Conservation (phyloP, 2,888 invertebrate genomes). For the Dysmachus trigonus region DNA sequence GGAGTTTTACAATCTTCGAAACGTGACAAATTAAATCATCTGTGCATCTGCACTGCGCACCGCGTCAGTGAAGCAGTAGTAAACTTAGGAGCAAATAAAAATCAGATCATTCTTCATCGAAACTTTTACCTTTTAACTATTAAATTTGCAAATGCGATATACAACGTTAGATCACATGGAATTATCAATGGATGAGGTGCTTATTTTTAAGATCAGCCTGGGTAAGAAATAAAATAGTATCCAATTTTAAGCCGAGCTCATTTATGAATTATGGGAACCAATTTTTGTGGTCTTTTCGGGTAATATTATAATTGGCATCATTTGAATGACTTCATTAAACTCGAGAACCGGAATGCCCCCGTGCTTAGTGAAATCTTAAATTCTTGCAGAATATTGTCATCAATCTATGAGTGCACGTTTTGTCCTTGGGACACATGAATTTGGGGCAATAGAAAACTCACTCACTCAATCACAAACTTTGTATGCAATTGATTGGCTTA, state of each 20-base stretch:
- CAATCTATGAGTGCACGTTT: neutral
- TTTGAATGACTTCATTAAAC: neutral
- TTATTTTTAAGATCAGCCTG: neutral
- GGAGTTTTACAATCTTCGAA: neutral
- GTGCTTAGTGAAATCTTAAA: neutral
- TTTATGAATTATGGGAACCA: neutral
- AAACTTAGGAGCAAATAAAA: neutral
- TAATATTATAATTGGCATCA: neutral
- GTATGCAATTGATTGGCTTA: neutral
- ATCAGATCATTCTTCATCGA: neutral
- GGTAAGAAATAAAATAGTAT: neutral
- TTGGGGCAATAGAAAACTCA: neutral
- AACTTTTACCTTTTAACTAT: neutral
- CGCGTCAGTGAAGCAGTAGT: neutral
- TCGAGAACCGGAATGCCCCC: neutral
- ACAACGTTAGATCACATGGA: neutral
- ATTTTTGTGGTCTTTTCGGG: neutral
- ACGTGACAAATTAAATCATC: neutral
- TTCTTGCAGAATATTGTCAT: neutral
- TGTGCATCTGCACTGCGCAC: neutral
- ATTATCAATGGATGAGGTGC: neutral
- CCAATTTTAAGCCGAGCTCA: neutral
- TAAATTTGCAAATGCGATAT: neutral
- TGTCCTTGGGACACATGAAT: neutral
- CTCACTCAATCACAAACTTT: too few relatives aligned